Conservation (phyloP, 2,888 invertebrate genomes). For the Galeopsomyia nigrocyanea region DNA sequence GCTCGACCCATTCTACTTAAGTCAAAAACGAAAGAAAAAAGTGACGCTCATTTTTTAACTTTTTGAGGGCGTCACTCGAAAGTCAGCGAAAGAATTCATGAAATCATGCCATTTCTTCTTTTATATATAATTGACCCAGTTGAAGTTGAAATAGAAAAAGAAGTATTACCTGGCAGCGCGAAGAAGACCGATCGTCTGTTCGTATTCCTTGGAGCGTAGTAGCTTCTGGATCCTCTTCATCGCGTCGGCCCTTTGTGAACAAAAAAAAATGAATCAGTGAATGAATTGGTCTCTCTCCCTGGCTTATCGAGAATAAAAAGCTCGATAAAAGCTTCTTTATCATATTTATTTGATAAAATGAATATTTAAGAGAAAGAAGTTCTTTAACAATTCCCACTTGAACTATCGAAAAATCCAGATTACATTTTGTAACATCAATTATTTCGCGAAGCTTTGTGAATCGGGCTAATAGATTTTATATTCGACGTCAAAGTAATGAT, state of each 20-base stretch:
- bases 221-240: slow-evolving; percentile 88
- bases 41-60: neutral
- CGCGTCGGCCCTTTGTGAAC: slow-evolving; percentile 78
- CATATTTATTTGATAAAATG: too few species aligned
- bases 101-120: slow-evolving; percentile 13
- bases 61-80: neutral
- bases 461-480: too few species aligned
- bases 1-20: slow-evolving; percentile 14
- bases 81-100: neutral
- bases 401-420: too few species aligned
- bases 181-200: slow-evolving; percentile 84
- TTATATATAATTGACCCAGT: slow-evolving; percentile 6
- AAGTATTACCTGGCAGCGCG: slow-evolving; percentile 79
- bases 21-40: neutral
- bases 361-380: too few species aligned
- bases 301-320: too few species aligned
- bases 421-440: too few species aligned
- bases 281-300: neutral
- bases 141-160: slow-evolving; percentile 19
- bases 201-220: slow-evolving; percentile 79
- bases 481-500: too few species aligned
- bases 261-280: slow-evolving; percentile 12
- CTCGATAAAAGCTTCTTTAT: too few species aligned
- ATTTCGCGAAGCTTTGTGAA: too few species aligned
- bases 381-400: too few species aligned